Evolutionary conservation across 2,888 invertebrate species (phyloP), one percentile per base, ranked within the genome.

Genomic region (Scelioninae gen. 2): DNA sequence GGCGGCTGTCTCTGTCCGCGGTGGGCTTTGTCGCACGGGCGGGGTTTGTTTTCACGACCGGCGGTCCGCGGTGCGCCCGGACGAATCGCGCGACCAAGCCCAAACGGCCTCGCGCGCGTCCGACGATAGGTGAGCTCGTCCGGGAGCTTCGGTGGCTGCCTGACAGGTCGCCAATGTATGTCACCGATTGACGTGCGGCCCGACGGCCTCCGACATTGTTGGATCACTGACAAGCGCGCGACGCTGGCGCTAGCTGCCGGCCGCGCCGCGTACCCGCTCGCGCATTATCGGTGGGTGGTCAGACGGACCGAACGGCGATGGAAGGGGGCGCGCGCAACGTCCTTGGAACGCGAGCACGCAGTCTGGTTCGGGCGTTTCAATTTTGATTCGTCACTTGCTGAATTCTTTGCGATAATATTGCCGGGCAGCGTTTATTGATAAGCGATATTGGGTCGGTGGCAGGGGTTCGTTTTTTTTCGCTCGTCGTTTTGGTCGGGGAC

Each of bases 151-250:
- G 45, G n/a, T 22, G 16, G 18, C 57, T 50, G 48, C 46, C 63
- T 50, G 50, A 58, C 63, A 58, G 46, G 19, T 50, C 50, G 50
- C 58, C 45, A 64, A 50, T 63, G 16, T 69, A 39, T 58, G 64
- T 64, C 63, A 71, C 71, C 71, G 71, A 64, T 64, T 64, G 71
- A 64, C 71, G 64, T 64, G 19, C 63, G 58, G 64, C 71, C 64
- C 58, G 9, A 64, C 57, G 41, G 64, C 57, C 64, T 64, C 71
- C 71, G 71, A 71, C 71, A 71, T 71, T 64, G 37, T 58, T 71
- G 52, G 45, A 64, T 58, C 50, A 67, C 65, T 64, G 41, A 41
- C 41, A 11, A 1, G 7, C 41, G n/a, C 15, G 18, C 19, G 19
- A 9, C 18, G 16, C 15, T 3, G 16, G 11, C 15, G 15, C 37